Base-by-base conservation (phyloP, 37 sponge, comb jelly and placozoan species). In the Crambe crambe region DNA sequence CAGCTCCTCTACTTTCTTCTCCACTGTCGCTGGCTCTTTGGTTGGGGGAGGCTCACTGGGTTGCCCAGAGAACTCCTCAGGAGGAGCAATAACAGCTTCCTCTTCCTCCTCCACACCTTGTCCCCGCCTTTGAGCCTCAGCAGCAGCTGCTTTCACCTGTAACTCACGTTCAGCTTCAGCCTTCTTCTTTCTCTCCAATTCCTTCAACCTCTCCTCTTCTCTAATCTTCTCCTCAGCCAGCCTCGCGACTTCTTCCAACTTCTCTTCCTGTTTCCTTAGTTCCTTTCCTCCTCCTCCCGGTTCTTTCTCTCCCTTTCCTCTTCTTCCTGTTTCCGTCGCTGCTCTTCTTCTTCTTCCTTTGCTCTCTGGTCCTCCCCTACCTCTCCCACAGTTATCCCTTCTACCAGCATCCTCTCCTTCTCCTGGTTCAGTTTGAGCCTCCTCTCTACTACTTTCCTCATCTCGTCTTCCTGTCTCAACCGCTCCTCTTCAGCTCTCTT, bases 401-500 rank as follows among this genome's bases (percentile, higher is more conserved):
- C n/a, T n/a, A n/a, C n/a, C n/a, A n/a, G n/a, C n/a, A n/a, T n/a
- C 5, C 73, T 27, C 38, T 40, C 73, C 26, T 40, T 23, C 26
- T 40, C 73, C 10, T 17, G 23, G 32, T 56, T 56, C 15, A 37
- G 27, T 34, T 39, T 51, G 8, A 69, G 26, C 38, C 36, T 41
- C 25, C 51, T 41, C 41, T 51, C 70, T 25, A 42, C 32, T 1
- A 21, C 69, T 5, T 1, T 2, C 5, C 75, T 20, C 36, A 35
- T 40, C 25, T 85, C 56, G 1, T 54, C 74, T 42, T 73, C 74
- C 74, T 47, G 56, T 2, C 54, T 18, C 23, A 27, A 6, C 41
- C 21, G 41, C n/a, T 38, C 62, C 23, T 35, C 41, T 36, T 38
- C 60, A 26, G 40, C 77, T 56, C 30, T 35, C 32, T 35, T 68